Conservation (phyloP, 2,797 vertebrate species). For the Dipus sagitta region DNA sequence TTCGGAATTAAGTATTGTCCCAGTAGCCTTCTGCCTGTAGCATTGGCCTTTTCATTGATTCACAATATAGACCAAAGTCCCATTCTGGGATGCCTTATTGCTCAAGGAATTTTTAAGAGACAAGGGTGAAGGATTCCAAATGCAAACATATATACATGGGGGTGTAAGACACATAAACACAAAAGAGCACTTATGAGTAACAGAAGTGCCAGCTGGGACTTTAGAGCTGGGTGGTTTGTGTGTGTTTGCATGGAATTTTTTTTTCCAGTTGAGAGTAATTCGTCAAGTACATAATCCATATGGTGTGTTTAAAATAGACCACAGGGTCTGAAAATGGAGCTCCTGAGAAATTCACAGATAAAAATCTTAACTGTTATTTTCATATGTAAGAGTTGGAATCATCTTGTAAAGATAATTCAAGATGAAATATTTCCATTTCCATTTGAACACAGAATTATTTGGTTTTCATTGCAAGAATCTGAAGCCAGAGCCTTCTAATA, state of each 20-base stretch:
- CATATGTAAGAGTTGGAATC: slow-evolving; percentile 76
- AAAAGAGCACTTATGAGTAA: slow-evolving; percentile 80
- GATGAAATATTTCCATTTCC: slow-evolving; percentile 81
- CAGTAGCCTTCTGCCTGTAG: background rate
- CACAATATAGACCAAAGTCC: slow-evolving; percentile 54
- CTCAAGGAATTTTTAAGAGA: slow-evolving; percentile 80
- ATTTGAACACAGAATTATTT: slow-evolving; percentile 75
- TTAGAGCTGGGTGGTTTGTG: slow-evolving; percentile 74
- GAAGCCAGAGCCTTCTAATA: slow-evolving; percentile 57
- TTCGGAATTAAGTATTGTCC: background rate
- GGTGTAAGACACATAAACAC: slow-evolving; percentile 83
- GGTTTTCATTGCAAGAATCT: slow-evolving; percentile 73
- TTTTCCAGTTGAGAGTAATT: slow-evolving; percentile 63
- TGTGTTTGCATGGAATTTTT: slow-evolving; percentile 73
- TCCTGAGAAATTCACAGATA: slow-evolving; percentile 82
- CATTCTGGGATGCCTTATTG: slow-evolving; percentile 45
- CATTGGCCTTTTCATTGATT: slow-evolving; percentile 5
- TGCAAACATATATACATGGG: slow-evolving; percentile 81
- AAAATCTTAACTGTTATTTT: slow-evolving; percentile 80
- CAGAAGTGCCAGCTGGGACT: slow-evolving; percentile 81
- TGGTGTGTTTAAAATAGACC: slow-evolving; percentile 81
- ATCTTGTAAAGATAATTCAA: slow-evolving; percentile 80
- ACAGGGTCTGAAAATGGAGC: slow-evolving; percentile 80
- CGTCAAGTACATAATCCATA: slow-evolving; percentile 80
- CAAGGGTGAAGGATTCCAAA: slow-evolving; percentile 78